Percentiles rank a stretch among this genome's conserved stretches.
Evolutionary conservation across 2,888 invertebrate genomes (phyloP).

Genomic region (Ommatoiulus sabulosus): DNA sequence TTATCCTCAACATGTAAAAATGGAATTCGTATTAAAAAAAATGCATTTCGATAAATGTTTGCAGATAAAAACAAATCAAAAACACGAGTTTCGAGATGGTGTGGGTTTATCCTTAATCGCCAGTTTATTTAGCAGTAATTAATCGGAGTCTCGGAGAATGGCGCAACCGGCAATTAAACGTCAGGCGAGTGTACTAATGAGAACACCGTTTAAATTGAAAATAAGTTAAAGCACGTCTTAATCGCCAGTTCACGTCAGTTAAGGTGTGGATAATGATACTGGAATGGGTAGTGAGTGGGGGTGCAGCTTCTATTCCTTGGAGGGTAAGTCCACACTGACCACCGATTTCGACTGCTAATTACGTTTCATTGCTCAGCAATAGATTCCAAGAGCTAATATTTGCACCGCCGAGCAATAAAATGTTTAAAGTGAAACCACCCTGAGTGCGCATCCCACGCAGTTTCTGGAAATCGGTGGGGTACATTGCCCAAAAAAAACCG

Average conservation of each 20-base stretch:
- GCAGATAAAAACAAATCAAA: no score
- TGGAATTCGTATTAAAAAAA: no score
- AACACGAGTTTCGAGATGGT: no score
- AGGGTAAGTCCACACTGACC: neutral
- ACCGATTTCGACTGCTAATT: constrained; percentile 3
- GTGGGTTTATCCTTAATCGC: no score
- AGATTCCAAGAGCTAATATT: neutral
- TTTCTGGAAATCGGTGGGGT: neutral
- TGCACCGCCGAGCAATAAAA: neutral
- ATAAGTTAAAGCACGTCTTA: neutral
- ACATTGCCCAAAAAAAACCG: neutral
- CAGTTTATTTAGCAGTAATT: neutral
- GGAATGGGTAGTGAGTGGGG: neutral
- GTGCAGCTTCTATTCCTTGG: neutral
- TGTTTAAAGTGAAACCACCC: neutral
- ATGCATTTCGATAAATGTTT: no score
- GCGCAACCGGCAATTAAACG: neutral
- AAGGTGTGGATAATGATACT: neutral
- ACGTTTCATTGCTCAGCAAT: constrained; percentile 3
- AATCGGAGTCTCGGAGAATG: neutral
- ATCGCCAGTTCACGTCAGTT: neutral
- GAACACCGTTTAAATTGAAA: neutral
- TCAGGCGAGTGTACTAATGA: neutral
- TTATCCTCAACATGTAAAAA: no score
- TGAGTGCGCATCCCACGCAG: neutral